phyloP scores from a whole-genome alignment of 2,797 vertebrate genomes.

The Hapalemur alaotrensis region DNA sequence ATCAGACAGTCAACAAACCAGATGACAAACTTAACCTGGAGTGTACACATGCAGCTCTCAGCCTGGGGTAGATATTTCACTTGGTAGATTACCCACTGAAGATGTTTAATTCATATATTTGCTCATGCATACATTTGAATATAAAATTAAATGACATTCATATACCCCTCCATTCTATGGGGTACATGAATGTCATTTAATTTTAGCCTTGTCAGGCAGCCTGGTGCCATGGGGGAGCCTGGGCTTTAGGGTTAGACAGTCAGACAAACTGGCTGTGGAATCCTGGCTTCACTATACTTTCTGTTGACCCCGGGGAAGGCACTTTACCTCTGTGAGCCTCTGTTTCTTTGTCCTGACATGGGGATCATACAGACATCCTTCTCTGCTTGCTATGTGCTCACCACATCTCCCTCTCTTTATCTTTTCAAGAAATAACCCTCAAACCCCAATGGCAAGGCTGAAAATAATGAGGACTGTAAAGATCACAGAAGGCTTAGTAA shows the following conservation, averaged over 20 bases:
- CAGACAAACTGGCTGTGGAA: not conserved
- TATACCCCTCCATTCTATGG: not conserved
- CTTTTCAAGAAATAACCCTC: not conserved
- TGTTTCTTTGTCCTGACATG: not conserved
- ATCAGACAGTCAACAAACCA: not conserved
- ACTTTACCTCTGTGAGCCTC: not conserved
- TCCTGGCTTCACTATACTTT: not conserved
- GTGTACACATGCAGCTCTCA: not conserved
- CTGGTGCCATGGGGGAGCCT: not conserved
- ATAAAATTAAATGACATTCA: not conserved
- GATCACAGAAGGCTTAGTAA: not conserved
- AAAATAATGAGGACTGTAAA: not conserved
- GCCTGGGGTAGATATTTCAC: not conserved
- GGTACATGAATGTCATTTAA: not conserved
- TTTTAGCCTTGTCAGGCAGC: not conserved
- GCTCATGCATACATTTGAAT: not conserved
- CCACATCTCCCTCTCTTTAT: not conserved
- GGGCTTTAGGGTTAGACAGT: not conserved
- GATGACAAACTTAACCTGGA: not conserved
- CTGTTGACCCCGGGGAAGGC: not conserved
- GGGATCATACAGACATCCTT: not conserved
- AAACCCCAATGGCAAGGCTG: not conserved
- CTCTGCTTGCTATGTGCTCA: not conserved
- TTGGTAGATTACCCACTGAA: not conserved
- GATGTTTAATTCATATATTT: not conserved